A percentile compares a stretch with the other conserved stretches of the same genome.
phyloP scores from a whole-genome alignment of 2,888 invertebrate genomes.

The Pyrocoelia pectoralis region DNA sequence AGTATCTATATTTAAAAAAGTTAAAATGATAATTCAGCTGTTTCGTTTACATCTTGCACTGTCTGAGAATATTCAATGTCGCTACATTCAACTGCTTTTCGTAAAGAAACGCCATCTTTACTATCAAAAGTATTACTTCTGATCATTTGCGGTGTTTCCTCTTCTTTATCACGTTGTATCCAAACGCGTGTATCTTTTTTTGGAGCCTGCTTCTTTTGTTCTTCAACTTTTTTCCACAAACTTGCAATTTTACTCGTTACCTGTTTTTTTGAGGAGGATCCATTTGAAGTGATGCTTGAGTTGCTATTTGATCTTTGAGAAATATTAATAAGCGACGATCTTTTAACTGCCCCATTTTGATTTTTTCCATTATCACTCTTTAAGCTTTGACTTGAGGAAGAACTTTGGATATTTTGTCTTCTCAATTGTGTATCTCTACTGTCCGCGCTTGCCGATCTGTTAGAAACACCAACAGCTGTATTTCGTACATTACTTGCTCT shows the following conservation, averaged over 20 bases:
- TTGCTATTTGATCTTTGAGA: constrained; percentile 66
- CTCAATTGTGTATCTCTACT: constrained; percentile 48
- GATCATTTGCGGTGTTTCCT: constrained; percentile 60
- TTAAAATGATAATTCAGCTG: constrained; percentile 9
- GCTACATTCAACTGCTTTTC: background rate
- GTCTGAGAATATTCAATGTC: background rate
- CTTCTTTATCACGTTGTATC: constrained; percentile 46
- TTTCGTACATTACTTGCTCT: constrained; percentile 41
- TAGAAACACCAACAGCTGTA: constrained; percentile 45
- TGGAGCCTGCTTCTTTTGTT: constrained; percentile 66
- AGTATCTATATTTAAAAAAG: background rate
- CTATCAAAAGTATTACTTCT: constrained; percentile 74
- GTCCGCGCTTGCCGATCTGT: constrained; percentile 58
- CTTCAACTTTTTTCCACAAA: constrained; percentile 81
- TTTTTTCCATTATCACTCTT: constrained; percentile 57
- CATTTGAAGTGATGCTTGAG: constrained; percentile 65
- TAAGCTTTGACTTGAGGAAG: constrained; percentile 66
- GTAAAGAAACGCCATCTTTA: constrained; percentile 44
- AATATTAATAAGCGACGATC: constrained; percentile 45
- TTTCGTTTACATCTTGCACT: background rate
- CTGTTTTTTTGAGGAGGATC: constrained; percentile 63
- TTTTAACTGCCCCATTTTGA: constrained; percentile 24
- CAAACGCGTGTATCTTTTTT: constrained; percentile 60
- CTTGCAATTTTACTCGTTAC: constrained; percentile 82
- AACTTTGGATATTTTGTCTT: constrained; percentile 59